phyloP scores from a whole-genome alignment of 2,797 vertebrate genomes.

The Thaleichthys pacificus region DNA sequence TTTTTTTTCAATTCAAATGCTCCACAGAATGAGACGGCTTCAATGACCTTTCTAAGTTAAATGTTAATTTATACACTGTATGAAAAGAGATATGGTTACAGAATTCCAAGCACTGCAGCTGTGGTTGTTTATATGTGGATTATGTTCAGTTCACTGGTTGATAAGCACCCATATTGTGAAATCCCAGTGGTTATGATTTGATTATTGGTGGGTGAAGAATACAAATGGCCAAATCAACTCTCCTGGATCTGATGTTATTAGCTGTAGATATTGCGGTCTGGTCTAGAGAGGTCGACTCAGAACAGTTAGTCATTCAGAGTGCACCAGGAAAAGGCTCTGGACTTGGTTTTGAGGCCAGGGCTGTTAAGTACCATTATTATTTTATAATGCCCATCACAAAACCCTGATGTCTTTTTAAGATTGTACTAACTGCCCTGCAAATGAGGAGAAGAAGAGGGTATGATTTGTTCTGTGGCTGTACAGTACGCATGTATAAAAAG shows the following conservation, averaged over 20 bases:
- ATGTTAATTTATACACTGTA: constrained; percentile 58
- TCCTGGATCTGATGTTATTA: constrained; percentile 37
- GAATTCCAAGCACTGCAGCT: constrained; percentile 45
- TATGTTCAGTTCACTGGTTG: constrained; percentile 52
- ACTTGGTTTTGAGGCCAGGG: constrained; percentile 15
- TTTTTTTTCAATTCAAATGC: constrained; percentile 21
- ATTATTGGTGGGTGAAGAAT: constrained; percentile 44
- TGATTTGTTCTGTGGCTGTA: neutral
- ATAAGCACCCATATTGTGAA: constrained; percentile 39
- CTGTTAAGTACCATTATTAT: constrained; percentile 37
- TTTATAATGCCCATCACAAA: constrained; percentile 33
- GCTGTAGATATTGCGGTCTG: constrained; percentile 39
- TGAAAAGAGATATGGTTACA: constrained; percentile 37
- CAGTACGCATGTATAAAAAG: neutral
- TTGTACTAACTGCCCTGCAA: constrained; percentile 13
- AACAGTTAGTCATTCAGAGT: constrained; percentile 25
- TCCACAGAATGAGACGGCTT: constrained; percentile 22
- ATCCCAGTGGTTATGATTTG: constrained; percentile 39
- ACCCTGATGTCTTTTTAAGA: constrained; percentile 28
- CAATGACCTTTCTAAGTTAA: constrained; percentile 55
- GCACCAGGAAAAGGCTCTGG: neutral
- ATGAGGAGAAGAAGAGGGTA: neutral
- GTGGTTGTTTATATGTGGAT: constrained; percentile 50
- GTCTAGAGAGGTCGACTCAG: constrained; percentile 14
- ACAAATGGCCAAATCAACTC: constrained; percentile 47